These are phyloP conservation scores for Euzetes globulus DNA, from an alignment of 2,888 invertebrate genomes.

Conservation along the genomic window DNA sequence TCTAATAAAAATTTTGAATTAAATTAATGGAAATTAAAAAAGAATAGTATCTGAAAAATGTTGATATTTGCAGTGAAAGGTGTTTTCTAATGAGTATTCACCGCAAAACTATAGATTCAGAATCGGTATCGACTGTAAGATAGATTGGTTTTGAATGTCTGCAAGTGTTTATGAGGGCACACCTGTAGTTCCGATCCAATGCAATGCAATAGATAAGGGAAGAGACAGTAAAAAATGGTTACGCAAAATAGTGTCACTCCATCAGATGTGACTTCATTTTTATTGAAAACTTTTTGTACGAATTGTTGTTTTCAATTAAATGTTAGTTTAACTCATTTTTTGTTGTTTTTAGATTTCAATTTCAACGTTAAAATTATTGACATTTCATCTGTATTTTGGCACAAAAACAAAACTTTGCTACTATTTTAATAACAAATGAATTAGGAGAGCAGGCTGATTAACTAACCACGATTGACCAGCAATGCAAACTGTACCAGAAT, in stretches of 20 bases:
- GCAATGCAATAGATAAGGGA: not conserved
- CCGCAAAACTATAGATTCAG: not conserved
- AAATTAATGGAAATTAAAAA: no score
- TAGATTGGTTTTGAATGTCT: not conserved
- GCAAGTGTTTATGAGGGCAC: constrained; percentile 9
- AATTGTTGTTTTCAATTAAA: not conserved
- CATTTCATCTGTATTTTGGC: no score
- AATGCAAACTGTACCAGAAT: no score
- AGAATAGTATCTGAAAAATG: no score
- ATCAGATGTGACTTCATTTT: not conserved
- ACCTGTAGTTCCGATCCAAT: not conserved
- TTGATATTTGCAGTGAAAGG: not conserved
- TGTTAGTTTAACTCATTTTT: not conserved
- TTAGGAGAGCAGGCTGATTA: no score
- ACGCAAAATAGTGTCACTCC: not conserved
- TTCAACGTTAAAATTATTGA: not conserved
- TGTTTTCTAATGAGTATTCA: not conserved
- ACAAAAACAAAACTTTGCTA: no score
- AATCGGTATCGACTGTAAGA: not conserved
- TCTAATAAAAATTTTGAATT: no score
- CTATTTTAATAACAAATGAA: no score
- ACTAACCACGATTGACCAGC: no score
- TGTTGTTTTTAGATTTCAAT: not conserved
- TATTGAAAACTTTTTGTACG: not conserved
- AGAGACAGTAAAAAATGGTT: not conserved